Conservation (phyloP, 2,888 invertebrate genomes). For the Caenorhabditis macrosperma region DNA sequence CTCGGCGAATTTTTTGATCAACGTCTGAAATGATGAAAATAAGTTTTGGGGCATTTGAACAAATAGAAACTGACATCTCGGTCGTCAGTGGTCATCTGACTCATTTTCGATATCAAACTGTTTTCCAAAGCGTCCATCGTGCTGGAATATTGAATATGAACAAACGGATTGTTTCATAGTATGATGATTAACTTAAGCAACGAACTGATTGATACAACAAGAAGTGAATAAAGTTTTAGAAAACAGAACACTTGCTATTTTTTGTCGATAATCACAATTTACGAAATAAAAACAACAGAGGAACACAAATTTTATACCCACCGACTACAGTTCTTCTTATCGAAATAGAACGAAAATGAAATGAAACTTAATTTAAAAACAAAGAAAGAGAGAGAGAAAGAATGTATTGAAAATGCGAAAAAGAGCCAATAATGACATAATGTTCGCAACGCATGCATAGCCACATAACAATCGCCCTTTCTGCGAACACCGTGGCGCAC, state of each 20-base stretch:
- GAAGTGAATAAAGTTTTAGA: no score
- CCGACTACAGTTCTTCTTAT: no score
- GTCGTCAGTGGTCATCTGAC: constrained; percentile 60
- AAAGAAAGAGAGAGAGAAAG: background rate
- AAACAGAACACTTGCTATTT: no score
- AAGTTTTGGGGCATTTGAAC: background rate
- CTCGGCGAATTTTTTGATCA: constrained; percentile 40
- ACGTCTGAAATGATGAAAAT: constrained; percentile 25
- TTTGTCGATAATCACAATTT: no score
- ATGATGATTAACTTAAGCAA: no score
- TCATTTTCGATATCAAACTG: constrained; percentile 54
- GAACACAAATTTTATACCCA: no score
- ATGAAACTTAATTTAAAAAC: no score
- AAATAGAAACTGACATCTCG: constrained; percentile 19
- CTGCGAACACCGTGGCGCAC: constrained; percentile 37
- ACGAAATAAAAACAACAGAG: no score
- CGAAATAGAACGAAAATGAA: background rate
- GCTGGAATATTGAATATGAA: background rate
- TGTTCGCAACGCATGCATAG: background rate
- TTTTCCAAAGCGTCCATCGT: constrained; percentile 60
- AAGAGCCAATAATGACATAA: background rate
- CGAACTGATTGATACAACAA: no score
- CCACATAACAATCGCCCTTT: background rate
- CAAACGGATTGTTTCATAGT: no score
- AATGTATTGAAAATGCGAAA: background rate